Percentiles rank a stretch among this genome's conserved stretches.
Evolutionary conservation across 2,888 invertebrate genomes (phyloP).

Genomic region (Cantharis rustica): DNA sequence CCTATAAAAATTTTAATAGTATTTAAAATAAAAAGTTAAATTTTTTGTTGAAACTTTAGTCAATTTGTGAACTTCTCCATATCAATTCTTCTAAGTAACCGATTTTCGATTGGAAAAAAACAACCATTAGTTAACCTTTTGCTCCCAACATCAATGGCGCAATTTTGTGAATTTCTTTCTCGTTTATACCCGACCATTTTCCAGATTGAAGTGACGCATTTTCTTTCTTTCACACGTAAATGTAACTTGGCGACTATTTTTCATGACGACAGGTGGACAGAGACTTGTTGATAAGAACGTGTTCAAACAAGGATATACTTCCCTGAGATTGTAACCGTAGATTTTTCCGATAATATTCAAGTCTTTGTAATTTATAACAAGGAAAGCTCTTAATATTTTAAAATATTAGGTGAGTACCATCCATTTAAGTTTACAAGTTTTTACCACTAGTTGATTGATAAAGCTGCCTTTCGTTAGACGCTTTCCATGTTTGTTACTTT

Average conservation of each 20-base stretch:
- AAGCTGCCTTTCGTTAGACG: background rate
- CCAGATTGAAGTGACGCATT: conserved; percentile 25
- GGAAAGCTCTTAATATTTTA: background rate
- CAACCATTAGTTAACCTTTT: conserved; percentile 15
- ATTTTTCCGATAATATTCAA: conserved; percentile 2
- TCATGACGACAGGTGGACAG: conserved; percentile 38
- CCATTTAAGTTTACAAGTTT: background rate
- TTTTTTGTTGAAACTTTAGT: background rate
- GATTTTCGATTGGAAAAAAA: background rate
- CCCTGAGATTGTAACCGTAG: conserved; percentile 28
- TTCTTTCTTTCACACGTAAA: conserved; percentile 20
- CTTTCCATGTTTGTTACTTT: background rate
- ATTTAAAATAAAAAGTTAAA: background rate
- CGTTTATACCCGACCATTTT: conserved; percentile 14
- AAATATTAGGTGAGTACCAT: background rate
- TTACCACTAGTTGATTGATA: background rate
- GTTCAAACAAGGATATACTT: conserved; percentile 39
- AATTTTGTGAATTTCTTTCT: conserved; percentile 16
- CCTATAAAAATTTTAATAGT: background rate
- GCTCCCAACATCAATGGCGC: background rate
- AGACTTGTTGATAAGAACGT: conserved; percentile 37
- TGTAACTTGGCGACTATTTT: conserved; percentile 36
- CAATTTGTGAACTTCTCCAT: background rate
- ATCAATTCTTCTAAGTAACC: background rate
- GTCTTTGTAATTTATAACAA: background rate